Base-by-base conservation (phyloP, 1,140 invertebrate species). In the Diuraphis noxia region DNA sequence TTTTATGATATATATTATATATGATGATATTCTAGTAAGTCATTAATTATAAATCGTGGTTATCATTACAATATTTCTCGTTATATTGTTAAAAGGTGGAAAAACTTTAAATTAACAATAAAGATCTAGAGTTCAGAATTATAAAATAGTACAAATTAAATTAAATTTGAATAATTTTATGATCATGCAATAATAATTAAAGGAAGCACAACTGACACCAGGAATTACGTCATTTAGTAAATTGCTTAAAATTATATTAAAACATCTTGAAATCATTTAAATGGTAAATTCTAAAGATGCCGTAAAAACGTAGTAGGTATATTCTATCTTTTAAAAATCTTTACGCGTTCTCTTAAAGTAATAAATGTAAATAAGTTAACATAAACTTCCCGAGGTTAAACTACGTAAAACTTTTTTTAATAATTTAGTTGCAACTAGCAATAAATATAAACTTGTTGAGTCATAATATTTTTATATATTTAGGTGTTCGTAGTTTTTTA, bases 401-500 rank as follows among this genome's bases (percentile, higher is more conserved):
- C 25, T 41, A 41, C 25, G 38, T 17, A 41, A 41, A 41, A 82
- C 36, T 82, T 82, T 30, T 25, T 41, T 40, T 30, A 82, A 82
- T 82, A 72, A 72, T 72, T 72, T 72, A n/a, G 56, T 72, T 72
- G 56, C 5, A 82, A 82, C 40, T 41, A 41, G 13, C 25, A 82
- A 82, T 40, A 41, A 30, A 38, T 41, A 25, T 82, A 82, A 82
- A 82, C 38, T 82, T 82, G 81, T 82, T 82, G 81, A 82, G 81
- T 40, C 81, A 41, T 82, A 81, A 81, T 81, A 82, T 30, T 82
- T 82, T 82, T 25, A 72, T 72, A 10, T n/a, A n/a, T 72, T n/a
- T 72, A n/a, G 38, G 25, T 41, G 25, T 82, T 82, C 0, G 81
- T 41, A 10, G 81, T 82, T 82, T 17, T 38, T 41, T 40, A 30